Evolutionary conservation across 2,797 vertebrate genomes (phyloP), one percentile per base, ranked within the genome.

Genomic region (Pseudochirops corinnae): DNA sequence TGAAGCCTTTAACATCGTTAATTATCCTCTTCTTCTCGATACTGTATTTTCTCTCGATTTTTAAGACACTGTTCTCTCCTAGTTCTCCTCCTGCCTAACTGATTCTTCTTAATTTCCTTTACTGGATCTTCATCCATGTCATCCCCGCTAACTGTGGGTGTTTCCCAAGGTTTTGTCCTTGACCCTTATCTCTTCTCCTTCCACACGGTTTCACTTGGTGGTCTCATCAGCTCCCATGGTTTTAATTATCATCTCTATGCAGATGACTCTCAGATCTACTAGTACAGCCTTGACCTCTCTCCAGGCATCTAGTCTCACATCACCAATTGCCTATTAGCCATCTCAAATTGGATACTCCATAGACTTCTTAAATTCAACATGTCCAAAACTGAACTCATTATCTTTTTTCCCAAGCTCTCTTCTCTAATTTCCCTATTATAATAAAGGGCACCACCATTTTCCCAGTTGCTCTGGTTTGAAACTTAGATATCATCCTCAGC

Each of bases 211-310:
- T 82, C 62, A 39, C 62, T 74, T 74, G n/a, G 62, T 74, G 62
- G 39, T 39, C n/a, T 82, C 67, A 82, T 82, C 67, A 82, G 67
- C n/a, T 82, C 67, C 67, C n/a, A 82, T 82, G 67, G 67, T 82
- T 82, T 46, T 82, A 39, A 82, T 82, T 46, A 82, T 82, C 67
- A 82, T 82, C 67, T 39, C 6, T 82, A 82, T 39, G 18, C 67
- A 82, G 67, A 24, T 82, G n/a, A 74, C n/a, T 74, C 18, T 39
- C 67, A 74, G 67, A 39, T 74, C n/a, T 74, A 39, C 16, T 74
- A 39, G 67, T 9, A 39, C 18, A 74, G 67, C 67, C 67, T 74
- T 74, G 67, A 82, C n/a, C 67, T 82, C n/a, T 82, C 67, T 82
- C n/a, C n/a, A 82, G 67, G 67, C n/a, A 82, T 46, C 67, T 82